Conservation (phyloP, 2,888 invertebrate genomes). For the Oscheius sp. region DNA sequence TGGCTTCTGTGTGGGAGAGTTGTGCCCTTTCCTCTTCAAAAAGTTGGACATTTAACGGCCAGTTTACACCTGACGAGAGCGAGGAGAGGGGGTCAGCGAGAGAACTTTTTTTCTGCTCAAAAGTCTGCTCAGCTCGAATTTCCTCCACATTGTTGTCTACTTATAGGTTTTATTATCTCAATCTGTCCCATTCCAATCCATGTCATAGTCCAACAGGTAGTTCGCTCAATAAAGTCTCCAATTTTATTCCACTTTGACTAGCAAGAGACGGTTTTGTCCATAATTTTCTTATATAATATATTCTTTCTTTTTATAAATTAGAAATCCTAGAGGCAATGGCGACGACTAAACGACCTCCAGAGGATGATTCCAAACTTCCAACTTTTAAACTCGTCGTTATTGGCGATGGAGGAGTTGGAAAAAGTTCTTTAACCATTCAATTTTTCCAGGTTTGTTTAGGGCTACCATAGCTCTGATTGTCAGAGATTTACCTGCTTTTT, state of each 20-base stretch:
- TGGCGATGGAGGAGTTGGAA: constrained; percentile 74
- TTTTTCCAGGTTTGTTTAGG: constrained; percentile 80
- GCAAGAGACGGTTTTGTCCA: no score
- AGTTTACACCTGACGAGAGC: neutral
- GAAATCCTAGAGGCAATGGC: neutral
- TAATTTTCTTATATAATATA: neutral
- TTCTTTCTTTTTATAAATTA: neutral
- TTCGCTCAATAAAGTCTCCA: neutral
- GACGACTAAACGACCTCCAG: constrained; percentile 56
- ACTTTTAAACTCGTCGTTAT: constrained; percentile 65
- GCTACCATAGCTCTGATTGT: no score
- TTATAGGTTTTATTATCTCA: no score
- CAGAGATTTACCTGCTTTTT: no score
- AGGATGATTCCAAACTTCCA: constrained; percentile 62
- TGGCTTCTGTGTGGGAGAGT: constrained; percentile 43
- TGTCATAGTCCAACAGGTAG: neutral
- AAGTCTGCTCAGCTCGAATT: constrained; percentile 8
- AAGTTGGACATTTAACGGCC: constrained; percentile 33
- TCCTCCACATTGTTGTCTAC: neutral
- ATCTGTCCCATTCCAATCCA: neutral
- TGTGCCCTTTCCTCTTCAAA: constrained; percentile 38
- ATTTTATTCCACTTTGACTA: neutral
- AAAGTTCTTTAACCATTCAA: constrained; percentile 94
- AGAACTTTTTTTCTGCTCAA: neutral
- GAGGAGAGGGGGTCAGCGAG: neutral